Conservation (phyloP, 2,888 invertebrate species). For the Nudaria mundana region DNA sequence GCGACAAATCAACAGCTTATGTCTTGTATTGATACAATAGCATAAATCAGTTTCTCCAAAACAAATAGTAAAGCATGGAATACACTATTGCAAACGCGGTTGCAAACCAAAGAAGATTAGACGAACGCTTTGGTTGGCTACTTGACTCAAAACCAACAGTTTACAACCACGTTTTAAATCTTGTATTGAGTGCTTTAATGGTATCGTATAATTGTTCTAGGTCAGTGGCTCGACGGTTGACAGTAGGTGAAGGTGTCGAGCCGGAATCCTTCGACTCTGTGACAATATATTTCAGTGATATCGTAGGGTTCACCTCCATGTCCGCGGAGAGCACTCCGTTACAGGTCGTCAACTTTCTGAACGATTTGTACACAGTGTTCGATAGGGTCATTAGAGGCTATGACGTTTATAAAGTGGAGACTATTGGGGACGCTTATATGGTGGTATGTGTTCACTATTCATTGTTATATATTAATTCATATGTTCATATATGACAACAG, state of each 20-base stretch:
- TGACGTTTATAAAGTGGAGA: constrained; percentile 99
- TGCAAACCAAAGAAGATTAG: too few relatives aligned
- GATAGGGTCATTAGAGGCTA: constrained; percentile 98
- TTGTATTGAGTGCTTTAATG: too few relatives aligned
- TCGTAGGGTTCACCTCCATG: constrained; percentile 97
- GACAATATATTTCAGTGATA: constrained; percentile 98
- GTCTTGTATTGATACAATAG: too few relatives aligned
- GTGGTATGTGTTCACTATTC: constrained; percentile 69
- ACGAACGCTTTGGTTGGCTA: too few relatives aligned
- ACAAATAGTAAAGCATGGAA: too few relatives aligned
- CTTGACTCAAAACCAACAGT: neutral
- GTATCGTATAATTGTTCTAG: too few relatives aligned
- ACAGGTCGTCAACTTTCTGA: constrained; percentile 97
- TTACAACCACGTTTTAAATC: too few relatives aligned
- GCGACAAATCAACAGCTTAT: neutral
- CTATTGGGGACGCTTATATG: constrained; percentile 91
- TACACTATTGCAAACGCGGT: too few relatives aligned
- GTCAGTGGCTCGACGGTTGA: constrained; percentile 93
- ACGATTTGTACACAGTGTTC: constrained; percentile 98
- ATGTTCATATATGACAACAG: too few relatives aligned
- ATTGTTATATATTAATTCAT: neutral
- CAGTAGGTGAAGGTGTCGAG: constrained; percentile 93
- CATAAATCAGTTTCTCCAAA: too few relatives aligned
- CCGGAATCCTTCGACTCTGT: constrained; percentile 96
- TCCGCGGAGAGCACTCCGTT: constrained; percentile 96